Evolutionary conservation across 2,888 invertebrate species (phyloP).

Genomic region (Tryphoninae sp.): DNA sequence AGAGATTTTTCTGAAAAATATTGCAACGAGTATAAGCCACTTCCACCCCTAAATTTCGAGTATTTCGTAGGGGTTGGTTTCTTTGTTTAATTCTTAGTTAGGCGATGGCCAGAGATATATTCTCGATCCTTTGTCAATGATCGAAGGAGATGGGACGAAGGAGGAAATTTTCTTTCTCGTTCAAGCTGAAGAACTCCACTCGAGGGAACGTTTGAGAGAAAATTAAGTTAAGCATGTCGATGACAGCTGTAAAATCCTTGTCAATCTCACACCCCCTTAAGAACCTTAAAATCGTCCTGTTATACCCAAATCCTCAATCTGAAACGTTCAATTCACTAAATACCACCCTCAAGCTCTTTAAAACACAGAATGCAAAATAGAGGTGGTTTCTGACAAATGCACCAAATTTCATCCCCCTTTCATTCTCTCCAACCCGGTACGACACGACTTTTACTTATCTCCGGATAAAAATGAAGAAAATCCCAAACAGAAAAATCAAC

Average conservation of each 20-base stretch:
- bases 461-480: background rate
- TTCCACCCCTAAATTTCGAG: too few species aligned
- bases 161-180: conserved; percentile 3
- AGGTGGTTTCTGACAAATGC: conserved; percentile 49
- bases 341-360: conserved; percentile 6
- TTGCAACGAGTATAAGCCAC: too few species aligned
- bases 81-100: background rate
- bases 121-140: conserved; percentile 20
- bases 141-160: background rate
- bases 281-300: background rate
- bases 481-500: background rate
- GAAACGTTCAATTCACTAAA: background rate
- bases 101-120: background rate
- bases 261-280: background rate
- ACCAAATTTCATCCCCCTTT: conserved; percentile 28
- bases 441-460: conserved; percentile 1
- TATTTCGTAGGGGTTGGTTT: too few species aligned
- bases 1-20: too few species aligned
- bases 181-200: conserved; percentile 40
- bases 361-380: conserved; percentile 12
- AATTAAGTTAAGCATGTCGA: conserved; percentile 75
- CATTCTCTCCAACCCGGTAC: conserved; percentile 9
- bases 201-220: conserved; percentile 65
- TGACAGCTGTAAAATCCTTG: conserved; percentile 74
- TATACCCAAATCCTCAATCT: conserved; percentile 10